phyloP scores from a whole-genome alignment of 2,113 vertebrate genomes.

The Elephantulus edwardii region DNA sequence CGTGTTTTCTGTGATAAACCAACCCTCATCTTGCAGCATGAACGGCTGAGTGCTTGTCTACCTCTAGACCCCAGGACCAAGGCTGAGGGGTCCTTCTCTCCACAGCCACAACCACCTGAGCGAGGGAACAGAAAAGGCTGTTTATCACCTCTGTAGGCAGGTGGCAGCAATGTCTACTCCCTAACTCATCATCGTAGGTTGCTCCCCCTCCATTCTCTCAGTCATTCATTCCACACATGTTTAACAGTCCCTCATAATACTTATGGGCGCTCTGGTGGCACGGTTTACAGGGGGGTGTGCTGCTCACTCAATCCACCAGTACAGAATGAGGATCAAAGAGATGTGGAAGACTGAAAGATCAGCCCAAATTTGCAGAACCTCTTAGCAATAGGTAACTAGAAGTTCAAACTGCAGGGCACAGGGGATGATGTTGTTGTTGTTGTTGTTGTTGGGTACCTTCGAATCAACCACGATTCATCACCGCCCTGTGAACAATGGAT shows the following conservation, averaged over 20 bases:
- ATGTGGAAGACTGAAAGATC: not conserved
- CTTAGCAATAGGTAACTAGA: not conserved
- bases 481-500: too few relatives aligned
- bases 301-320: too few relatives aligned
- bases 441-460: too few relatives aligned
- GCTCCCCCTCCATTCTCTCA: not conserved
- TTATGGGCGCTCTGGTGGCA: too few relatives aligned
- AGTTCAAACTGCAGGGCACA: not conserved
- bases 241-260: not conserved
- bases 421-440: too few relatives aligned
- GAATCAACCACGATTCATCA: too few relatives aligned
- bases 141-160: not conserved
- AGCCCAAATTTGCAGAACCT: not conserved
- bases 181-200: not conserved
- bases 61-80: not conserved
- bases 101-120: accelerated
- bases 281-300: too few relatives aligned
- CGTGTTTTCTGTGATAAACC: conserved; percentile 17
- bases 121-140: not conserved
- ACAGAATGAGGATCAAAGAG: too few relatives aligned
- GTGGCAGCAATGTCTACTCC: not conserved
- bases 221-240: not conserved
- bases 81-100: not conserved
- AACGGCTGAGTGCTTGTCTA: not conserved
- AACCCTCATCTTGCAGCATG: not conserved